A percentile compares a stretch with the other conserved stretches of the same genome.
These are phyloP conservation scores for Drosophila neoperkinsi DNA, from an alignment of 2,888 invertebrate genomes.

Conservation along the genomic window DNA sequence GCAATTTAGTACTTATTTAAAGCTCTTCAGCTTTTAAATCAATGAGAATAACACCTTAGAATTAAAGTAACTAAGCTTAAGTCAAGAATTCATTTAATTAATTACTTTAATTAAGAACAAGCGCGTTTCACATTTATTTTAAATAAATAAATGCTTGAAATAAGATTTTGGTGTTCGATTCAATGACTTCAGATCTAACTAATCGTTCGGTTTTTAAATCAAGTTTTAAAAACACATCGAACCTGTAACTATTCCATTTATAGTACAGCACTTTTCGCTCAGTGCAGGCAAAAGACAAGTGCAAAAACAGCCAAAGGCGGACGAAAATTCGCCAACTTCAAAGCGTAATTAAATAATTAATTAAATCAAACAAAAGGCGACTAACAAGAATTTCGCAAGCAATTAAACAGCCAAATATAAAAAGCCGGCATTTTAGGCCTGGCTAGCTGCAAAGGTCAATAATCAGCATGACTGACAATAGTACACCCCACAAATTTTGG, in stretches of 20 bases:
- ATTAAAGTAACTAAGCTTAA: neutral
- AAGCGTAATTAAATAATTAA: slow-evolving; percentile 79
- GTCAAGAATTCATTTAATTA: neutral
- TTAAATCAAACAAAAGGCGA: slow-evolving; percentile 74
- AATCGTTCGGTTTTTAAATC: rapidly evolving
- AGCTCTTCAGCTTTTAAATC: neutral
- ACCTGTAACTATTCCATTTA: neutral
- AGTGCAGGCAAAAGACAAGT: slow-evolving; percentile 27
- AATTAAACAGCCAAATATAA: slow-evolving; percentile 55
- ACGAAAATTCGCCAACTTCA: slow-evolving; percentile 70
- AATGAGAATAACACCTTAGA: neutral
- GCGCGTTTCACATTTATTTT: neutral
- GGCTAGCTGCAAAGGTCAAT: slow-evolving; percentile 70
- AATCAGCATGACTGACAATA: slow-evolving; percentile 61
- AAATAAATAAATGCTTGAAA: neutral
- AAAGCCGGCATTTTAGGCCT: slow-evolving; percentile 41
- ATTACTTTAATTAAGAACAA: neutral
- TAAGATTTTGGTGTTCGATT: neutral
- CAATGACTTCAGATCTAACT: neutral
- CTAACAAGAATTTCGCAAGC: slow-evolving; percentile 70
- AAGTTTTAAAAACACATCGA: neutral
- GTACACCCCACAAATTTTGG: slow-evolving; percentile 41
- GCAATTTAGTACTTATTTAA: neutral
- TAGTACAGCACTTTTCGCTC: neutral
- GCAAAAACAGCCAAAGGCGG: slow-evolving; percentile 24